Conservation (phyloP, 2,888 invertebrate species). For the Sisyra nigra region DNA sequence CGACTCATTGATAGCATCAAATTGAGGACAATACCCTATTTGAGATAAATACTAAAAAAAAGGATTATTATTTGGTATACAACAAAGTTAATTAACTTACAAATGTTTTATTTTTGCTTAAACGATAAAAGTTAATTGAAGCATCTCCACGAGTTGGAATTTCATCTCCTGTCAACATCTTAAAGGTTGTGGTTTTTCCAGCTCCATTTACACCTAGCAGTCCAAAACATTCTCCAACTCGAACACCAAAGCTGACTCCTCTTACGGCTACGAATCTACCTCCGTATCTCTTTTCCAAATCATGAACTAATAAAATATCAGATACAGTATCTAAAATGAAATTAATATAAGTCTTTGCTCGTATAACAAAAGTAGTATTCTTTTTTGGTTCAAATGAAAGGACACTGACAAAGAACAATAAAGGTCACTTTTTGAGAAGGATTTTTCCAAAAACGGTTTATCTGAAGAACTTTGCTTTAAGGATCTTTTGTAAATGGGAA, state of each 20-base stretch:
- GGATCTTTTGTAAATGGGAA: too few relatives aligned
- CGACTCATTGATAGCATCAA: slow-evolving; percentile 61
- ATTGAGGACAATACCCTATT: slow-evolving; percentile 86
- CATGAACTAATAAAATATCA: slow-evolving; percentile 35
- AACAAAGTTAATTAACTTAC: not conserved
- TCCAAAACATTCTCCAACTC: slow-evolving; percentile 63
- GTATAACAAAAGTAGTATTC: too few relatives aligned
- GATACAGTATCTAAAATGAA: not conserved
- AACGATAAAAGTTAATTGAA: slow-evolving; percentile 5
- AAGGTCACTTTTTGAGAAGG: too few relatives aligned
- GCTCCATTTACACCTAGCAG: slow-evolving; percentile 77
- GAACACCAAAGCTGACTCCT: slow-evolving; percentile 50
- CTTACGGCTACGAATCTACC: slow-evolving; percentile 34
- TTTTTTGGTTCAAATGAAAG: too few relatives aligned
- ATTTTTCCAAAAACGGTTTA: too few relatives aligned
- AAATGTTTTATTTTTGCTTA: slow-evolving; percentile 4
- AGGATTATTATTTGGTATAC: not conserved
- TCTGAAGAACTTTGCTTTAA: too few relatives aligned
- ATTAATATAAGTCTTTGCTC: too few relatives aligned
- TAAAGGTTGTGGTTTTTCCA: slow-evolving; percentile 73
- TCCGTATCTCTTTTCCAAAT: slow-evolving; percentile 42
- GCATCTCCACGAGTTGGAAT: slow-evolving; percentile 28
- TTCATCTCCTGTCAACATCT: slow-evolving; percentile 61
- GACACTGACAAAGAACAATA: too few relatives aligned
- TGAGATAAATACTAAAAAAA: slow-evolving; percentile 43